Evolutionary conservation across 1,140 invertebrate species (phyloP), one percentile per base, ranked within the genome.

Genomic region (Centruroides vittatus): DNA sequence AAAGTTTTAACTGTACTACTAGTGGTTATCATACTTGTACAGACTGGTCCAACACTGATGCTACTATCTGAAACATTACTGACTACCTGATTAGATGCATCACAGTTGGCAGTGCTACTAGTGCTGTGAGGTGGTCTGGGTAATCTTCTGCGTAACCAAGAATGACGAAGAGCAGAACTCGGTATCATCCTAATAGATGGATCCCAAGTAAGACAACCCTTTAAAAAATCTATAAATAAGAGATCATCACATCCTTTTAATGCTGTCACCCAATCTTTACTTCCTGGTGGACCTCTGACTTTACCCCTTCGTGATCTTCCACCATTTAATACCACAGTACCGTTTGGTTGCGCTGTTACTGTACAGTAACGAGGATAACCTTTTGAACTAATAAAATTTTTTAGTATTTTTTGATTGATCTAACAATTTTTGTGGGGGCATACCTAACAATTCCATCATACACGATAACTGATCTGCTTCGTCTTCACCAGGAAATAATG

Each of bases 401-500:
- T 93, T 88, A n/a, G 90, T 82, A 47, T 94, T 79, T 74, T 97
- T 98, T 34, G 91, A 91, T 70, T 84, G 84, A 57, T 96, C 89
- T 35, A 98, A 77, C 34, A 98, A 75, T 70, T 86, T 86, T 70
- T 86, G 83, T 11, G 93, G 91, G 48, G 97, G 97, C 88, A 98
- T 93, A 13, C 94, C 95, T 12, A 96, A 77, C 7, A 99, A 79
- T 78, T 99, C 97, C 68, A 99, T 96, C 68, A 99, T 99, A 72
- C 95, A 95, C 5, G 96, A 93, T 71, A 99, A 79, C 75, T 99
- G 97, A 76, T 99, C 97, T 48, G 84, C 87, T 78, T 99, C 96
- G 86, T 84, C 81, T 73, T 84, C 82, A 47, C 96, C 96, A 3
- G 96, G 95, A 57, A 99, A 82, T 55, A 99, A 75, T 0, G 97